Base-by-base conservation (phyloP, 2,113 vertebrate genomes). In the Polypterus senegalus region DNA sequence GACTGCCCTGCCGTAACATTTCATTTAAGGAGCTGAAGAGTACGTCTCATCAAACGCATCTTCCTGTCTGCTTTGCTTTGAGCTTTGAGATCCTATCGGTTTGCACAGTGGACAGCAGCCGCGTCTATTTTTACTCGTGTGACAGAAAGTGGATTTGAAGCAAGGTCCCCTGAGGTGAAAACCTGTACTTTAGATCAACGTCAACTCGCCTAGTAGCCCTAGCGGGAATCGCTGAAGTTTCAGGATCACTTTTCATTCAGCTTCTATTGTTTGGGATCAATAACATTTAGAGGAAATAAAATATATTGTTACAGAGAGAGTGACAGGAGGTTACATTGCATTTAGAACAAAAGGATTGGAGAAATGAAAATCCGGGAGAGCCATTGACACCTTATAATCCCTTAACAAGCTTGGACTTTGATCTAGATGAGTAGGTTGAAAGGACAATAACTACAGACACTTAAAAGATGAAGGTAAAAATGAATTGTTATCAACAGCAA, bases 231-330 rank as follows among this genome's bases (percentile, higher is more conserved):
- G 64, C 74, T 76, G 68, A 70, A 74, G 67, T 79, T 80, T 77
- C 76, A 69, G 67, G 74, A 73, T 83, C 77, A 79, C 78, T 81
- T 73, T 65, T 45, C 68, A 65, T 66, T 65, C 73, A 69, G 66
- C 69, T 62, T 47, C 58, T 57, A 74, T 61, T 77, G 74, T 74
- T 73, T 66, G 65, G 63, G 74, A 81, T 81, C 79, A 73, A 82
- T 79, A 73, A 45, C 74, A 77, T 71, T 59, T 56, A 46, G 52
- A 62, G 54, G 46, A 61, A 67, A 74, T 71, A 67, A 63, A 73
- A 70, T 58, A 62, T 63, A 64, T 66, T 68, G 76, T 79, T 75
- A 61, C 45, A 11, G 4, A 57, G 27, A 27, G 3, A n/a, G 69
- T 71, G 70, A 70, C 62, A 73, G 73, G 70, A 57, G 73, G 61